Base-by-base conservation (phyloP, 2,888 invertebrate species). In the Drosophila eohydei region DNA sequence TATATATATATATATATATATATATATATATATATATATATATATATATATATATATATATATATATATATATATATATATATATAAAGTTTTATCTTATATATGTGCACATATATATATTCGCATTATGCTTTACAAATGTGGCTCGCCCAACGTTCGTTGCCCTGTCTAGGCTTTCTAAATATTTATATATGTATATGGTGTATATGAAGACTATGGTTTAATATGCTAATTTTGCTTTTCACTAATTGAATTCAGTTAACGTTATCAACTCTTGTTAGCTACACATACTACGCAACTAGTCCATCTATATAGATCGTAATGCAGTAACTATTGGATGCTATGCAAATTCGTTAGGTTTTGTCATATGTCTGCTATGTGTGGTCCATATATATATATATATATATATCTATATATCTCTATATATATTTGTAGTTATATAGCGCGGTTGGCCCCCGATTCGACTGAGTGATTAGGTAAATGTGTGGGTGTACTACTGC, bases 331-430 rank as follows among this genome's bases (percentile, higher is more conserved):
- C 76, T 81, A 70, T 76, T 74, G 72, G 66, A 67, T 88, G 85
- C 80, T 74, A 77, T 87, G 90, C 91, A 90, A 91, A 89, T 89
- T 91, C 89, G 91, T 90, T 90, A 87, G 77, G 74, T 70, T 74
- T 72, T 56, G 50, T 78, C 59, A 64, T 71, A 55, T 57, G 55
- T 57, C 21, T 71, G 66, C 66, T 68, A 60, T 56, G 21, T 63
- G 41, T 66, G 30, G 51, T 36, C 36, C 34, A 52, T 52, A 52
- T 65, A 38, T 80, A 57, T 58, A 51, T 64, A 48, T 74, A 30
- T 64, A 46, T 71, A 78, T 58, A 61, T 61, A 57, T 58, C 32
- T 50, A 44, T n/a, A 34, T 40, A 8, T 78, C 12, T n/a, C 1
- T 38, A 56, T 60, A 59, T 70, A 62, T 66, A 48, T 56, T 21